phyloP scores from a whole-genome alignment of 2,888 invertebrate species.

The Vanessa cardui region DNA sequence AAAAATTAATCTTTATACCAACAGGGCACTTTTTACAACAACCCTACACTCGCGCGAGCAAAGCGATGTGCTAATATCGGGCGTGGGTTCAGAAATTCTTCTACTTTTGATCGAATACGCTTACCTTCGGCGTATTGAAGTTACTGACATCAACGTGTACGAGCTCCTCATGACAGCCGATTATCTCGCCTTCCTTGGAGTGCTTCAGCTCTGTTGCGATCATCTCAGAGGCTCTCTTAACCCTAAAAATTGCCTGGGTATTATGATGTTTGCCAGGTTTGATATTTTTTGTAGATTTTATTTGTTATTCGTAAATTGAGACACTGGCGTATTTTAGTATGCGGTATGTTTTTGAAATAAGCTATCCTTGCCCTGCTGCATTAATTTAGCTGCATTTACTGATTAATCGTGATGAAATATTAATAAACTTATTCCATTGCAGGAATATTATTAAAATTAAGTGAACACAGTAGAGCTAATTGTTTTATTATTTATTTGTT shows the following conservation, averaged over 20 bases:
- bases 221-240: slow-evolving; percentile 87
- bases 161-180: slow-evolving; percentile 92
- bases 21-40: slow-evolving; percentile 92
- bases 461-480: too few species aligned
- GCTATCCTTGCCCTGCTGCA: too few species aligned
- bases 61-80: slow-evolving; percentile 88
- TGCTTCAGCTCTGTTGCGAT: slow-evolving; percentile 91
- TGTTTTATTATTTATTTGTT: slow-evolving; percentile 27
- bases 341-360: too few species aligned
- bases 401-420: too few species aligned
- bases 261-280: slow-evolving; percentile 91
- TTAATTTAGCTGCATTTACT: too few species aligned
- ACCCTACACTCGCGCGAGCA: slow-evolving; percentile 87
- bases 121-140: slow-evolving; percentile 89
- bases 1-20: background rate
- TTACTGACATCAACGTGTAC: slow-evolving; percentile 90
- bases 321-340: too few species aligned
- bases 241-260: slow-evolving; percentile 91
- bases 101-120: slow-evolving; percentile 91
- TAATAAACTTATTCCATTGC: too few species aligned
- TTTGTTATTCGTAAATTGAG: background rate
- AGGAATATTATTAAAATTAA: too few species aligned
- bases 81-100: slow-evolving; percentile 90
- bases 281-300: background rate
- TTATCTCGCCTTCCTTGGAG: slow-evolving; percentile 92